phyloP scores from a whole-genome alignment of 1,140 invertebrate genomes.

The Probaryconus sp. region DNA sequence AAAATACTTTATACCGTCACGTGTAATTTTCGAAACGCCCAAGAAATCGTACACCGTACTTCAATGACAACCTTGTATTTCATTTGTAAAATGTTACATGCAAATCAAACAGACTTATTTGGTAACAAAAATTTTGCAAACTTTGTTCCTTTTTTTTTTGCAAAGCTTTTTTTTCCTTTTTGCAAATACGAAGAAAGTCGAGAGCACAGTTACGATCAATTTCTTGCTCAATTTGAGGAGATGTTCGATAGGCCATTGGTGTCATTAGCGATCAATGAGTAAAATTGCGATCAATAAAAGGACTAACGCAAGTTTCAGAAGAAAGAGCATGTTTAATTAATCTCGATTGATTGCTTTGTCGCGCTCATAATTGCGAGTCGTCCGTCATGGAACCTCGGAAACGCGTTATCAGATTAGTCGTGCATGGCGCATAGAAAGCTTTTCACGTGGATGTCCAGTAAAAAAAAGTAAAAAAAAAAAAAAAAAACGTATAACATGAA shows the following conservation, averaged over 20 bases:
- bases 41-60: too few relatives aligned
- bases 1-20: too few relatives aligned
- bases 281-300: slow-evolving; percentile 52
- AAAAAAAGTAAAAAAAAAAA: slow-evolving; percentile 30
- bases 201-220: slow-evolving; percentile 49
- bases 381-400: slow-evolving; percentile 46
- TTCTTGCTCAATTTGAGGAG: slow-evolving; percentile 50
- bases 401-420: slow-evolving; percentile 55
- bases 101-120: too few relatives aligned
- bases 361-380: slow-evolving; percentile 54
- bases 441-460: slow-evolving; percentile 24
- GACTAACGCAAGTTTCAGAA: slow-evolving; percentile 27
- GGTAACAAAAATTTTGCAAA: too few relatives aligned
- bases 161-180: slow-evolving; percentile 3
- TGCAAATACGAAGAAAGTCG: slow-evolving; percentile 13
- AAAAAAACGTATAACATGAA: neutral
- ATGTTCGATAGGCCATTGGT: slow-evolving; percentile 34
- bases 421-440: slow-evolving; percentile 27
- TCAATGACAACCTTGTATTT: too few relatives aligned
- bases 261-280: slow-evolving; percentile 36
- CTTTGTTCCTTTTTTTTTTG: slow-evolving; percentile 11
- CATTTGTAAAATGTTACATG: too few relatives aligned
- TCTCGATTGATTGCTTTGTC: slow-evolving; percentile 58
- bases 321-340: slow-evolving; percentile 54
- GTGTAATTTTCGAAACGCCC: too few relatives aligned